These are phyloP conservation scores for Channa argus DNA, from an alignment of 2,113 vertebrate species.

Conservation along the genomic window DNA sequence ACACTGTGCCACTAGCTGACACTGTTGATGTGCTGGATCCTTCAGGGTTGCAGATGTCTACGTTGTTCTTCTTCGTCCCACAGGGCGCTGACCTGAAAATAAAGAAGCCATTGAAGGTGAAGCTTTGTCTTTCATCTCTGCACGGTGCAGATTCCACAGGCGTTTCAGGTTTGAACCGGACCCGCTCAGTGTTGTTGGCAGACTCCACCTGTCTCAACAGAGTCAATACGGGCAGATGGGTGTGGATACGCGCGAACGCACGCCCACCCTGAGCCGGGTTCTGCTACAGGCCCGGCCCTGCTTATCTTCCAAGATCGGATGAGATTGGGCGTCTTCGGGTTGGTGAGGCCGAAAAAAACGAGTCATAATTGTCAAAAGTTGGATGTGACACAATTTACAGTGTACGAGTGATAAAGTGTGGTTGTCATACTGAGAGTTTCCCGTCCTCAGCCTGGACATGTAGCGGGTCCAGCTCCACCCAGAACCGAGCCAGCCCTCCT, in stretches of 20 bases:
- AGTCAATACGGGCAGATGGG: slow-evolving; percentile 24
- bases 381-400: too few relatives aligned
- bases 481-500: too few relatives aligned
- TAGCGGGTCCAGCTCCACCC: too few relatives aligned
- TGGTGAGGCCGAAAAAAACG: too few relatives aligned
- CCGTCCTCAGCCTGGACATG: too few relatives aligned
- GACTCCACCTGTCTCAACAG: slow-evolving; percentile 66
- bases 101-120: slow-evolving; percentile 2
- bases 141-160: slow-evolving; percentile 10
- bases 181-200: slow-evolving; percentile 20
- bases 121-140: slow-evolving; percentile 56
- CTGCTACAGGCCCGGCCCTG: too few relatives aligned
- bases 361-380: too few relatives aligned
- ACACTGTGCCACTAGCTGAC: too few relatives aligned
- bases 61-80: not conserved
- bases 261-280: not conserved
- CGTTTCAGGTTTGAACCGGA: slow-evolving; percentile 22
- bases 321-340: too few relatives aligned
- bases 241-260: slow-evolving; percentile 32
- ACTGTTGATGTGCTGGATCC: not conserved
- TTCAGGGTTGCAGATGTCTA: not conserved
- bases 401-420: too few relatives aligned
- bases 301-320: too few relatives aligned
- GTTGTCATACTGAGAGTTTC: too few relatives aligned
- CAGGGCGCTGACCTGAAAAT: not conserved